Percentiles rank a stretch among this genome's conserved stretches.
Conservation (phyloP, 2,113 vertebrate genomes). For the Macquaria ambigua region DNA sequence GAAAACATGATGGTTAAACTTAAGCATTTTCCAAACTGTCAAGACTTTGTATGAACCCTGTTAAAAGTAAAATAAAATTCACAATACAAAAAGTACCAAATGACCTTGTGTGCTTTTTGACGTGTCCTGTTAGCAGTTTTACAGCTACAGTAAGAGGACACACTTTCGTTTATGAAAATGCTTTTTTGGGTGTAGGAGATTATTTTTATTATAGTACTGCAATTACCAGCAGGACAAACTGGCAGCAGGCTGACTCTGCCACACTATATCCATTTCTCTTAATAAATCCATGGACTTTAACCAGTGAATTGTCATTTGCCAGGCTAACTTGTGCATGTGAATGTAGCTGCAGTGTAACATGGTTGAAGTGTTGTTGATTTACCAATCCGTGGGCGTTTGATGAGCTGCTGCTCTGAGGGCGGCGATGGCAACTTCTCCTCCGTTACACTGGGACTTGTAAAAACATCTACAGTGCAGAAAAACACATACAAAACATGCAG, state of each 20-base stretch:
- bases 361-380: neutral
- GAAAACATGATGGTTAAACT: too few species aligned
- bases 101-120: neutral
- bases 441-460: neutral
- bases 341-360: neutral
- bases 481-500: neutral
- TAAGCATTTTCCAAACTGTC: too few species aligned
- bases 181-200: neutral
- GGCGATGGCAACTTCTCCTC: neutral
- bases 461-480: slow-evolving; percentile 34
- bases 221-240: neutral
- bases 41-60: too few species aligned
- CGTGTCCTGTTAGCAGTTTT: neutral
- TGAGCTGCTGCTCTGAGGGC: slow-evolving; percentile 16
- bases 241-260: neutral
- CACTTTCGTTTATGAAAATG: neutral
- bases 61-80: too few species aligned
- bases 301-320: neutral
- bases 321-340: neutral
- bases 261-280: neutral
- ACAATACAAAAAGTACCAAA: neutral
- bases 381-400: slow-evolving; percentile 75
- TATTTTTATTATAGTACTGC: neutral
- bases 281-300: neutral
- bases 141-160: neutral